phyloP scores from a whole-genome alignment of 2,797 vertebrate species.

The Rhynchotus rufescens region DNA sequence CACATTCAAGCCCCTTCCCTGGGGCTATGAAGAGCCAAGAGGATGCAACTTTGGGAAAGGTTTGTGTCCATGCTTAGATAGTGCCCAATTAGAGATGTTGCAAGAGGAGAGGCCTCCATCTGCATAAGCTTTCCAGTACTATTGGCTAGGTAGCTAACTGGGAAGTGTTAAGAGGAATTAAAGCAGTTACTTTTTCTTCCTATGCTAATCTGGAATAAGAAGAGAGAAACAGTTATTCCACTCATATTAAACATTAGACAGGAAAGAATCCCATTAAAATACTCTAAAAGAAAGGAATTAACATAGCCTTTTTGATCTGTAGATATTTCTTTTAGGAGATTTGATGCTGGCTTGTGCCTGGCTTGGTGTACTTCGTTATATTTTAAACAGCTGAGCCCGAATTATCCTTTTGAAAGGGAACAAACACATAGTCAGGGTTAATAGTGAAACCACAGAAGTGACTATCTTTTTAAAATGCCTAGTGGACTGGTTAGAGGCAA shows the following conservation, averaged over 20 bases:
- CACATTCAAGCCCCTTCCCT: background rate
- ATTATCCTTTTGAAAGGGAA: background rate
- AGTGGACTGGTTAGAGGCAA: background rate
- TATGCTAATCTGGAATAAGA: constrained; percentile 57
- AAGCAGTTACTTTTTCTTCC: background rate
- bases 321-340: background rate
- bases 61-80: background rate
- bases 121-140: background rate
- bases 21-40: background rate
- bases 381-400: constrained; percentile 55
- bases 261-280: constrained; percentile 20
- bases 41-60: background rate
- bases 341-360: constrained; percentile 28
- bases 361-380: constrained; percentile 19
- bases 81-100: background rate
- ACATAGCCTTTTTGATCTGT: constrained; percentile 29
- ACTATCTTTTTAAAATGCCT: background rate
- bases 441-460: constrained; percentile 4
- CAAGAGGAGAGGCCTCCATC: background rate
- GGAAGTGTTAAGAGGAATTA: background rate
- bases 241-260: constrained; percentile 79
- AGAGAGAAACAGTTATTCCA: constrained; percentile 29
- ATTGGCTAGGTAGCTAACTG: background rate
- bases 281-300: background rate
- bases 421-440: background rate